Percentiles rank a stretch among this genome's conserved stretches.
Evolutionary conservation across 23 tunicate species (phyloP).

Genomic region (Diplosoma virens): DNA sequence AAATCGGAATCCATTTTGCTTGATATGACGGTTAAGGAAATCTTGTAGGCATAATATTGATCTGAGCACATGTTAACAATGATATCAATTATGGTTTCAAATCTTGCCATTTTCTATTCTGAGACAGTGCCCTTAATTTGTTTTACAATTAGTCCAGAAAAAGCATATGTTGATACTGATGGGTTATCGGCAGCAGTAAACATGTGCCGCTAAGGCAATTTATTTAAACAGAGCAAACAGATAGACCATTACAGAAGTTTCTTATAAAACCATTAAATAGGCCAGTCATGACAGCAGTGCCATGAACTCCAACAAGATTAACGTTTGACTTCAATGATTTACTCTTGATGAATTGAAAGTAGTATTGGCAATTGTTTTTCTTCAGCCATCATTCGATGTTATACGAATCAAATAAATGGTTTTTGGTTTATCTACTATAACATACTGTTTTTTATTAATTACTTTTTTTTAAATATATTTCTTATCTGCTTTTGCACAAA

Average conservation of each 20-base stretch:
- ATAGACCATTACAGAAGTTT: neutral
- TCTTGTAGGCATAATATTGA: slow-evolving; percentile 8
- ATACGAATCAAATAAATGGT: no score
- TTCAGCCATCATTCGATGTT: no score
- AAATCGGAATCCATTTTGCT: neutral
- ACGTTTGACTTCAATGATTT: no score
- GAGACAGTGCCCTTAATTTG: neutral
- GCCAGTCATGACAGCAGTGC: no score
- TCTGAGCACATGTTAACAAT: neutral
- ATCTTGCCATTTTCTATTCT: neutral
- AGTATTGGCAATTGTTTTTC: no score
- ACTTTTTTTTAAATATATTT: no score
- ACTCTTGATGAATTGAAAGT: no score
- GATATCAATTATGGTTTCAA: neutral
- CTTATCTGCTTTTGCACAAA: no score
- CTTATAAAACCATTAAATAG: no score
- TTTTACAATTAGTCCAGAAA: neutral
- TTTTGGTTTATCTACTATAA: no score
- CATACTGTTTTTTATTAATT: no score
- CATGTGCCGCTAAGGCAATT: neutral
- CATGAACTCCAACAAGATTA: no score
- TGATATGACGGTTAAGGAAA: neutral
- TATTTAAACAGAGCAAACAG: neutral
- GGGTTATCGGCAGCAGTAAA: neutral
- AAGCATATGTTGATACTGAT: neutral